Evolutionary conservation across 2,797 vertebrate species (phyloP), one percentile per base, ranked within the genome.

Genomic region (Hippopotamyrus pictus): DNA sequence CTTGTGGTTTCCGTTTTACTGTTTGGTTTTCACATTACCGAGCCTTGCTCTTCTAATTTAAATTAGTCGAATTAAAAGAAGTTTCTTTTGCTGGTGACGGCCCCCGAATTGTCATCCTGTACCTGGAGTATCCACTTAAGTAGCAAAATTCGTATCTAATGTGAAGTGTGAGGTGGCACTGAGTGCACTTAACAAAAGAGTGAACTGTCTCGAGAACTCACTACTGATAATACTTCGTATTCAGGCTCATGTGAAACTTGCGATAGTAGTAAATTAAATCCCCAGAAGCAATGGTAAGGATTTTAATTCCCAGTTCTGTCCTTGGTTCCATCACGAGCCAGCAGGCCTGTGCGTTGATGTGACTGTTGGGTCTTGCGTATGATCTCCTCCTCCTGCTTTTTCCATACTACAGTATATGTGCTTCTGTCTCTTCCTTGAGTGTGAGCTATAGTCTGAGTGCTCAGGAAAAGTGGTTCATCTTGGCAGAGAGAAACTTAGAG

Each of bases 391-490:
- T 25, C 2, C 44, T 37, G 44, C 41, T 19, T 5, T 86, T 25
- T 65, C 83, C 62, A 2, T 85, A 9, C 22, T 48, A n/a, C n/a
- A n/a, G n/a, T n/a, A 14, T 54, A 12, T 53, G 50, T 83, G 41
- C 51, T 3, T 22, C 33, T 12, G 25, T 65, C 6, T 54, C 33
- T 59, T 41, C 25, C 54, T 44, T 46, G 37, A 11, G 8, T 2
- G 37, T 62, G 82, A 41, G 22, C 79, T 94, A 88, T 92, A 93
- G 93, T 93, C 91, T 92, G 90, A 93, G 90, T 92, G 88, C 90
- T 92, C 93, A 92, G 94, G 93, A 93, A 89, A 82, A 91, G 90
- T 92, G 92, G 92, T 93, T 93, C 91, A 90, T 93, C 92, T 90
- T 88, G 87, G 88, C 84, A 59, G 90, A 76, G 89, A 79, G 90